phyloP scores from a whole-genome alignment of 2,797 vertebrate species.

The Mus minutoides region DNA sequence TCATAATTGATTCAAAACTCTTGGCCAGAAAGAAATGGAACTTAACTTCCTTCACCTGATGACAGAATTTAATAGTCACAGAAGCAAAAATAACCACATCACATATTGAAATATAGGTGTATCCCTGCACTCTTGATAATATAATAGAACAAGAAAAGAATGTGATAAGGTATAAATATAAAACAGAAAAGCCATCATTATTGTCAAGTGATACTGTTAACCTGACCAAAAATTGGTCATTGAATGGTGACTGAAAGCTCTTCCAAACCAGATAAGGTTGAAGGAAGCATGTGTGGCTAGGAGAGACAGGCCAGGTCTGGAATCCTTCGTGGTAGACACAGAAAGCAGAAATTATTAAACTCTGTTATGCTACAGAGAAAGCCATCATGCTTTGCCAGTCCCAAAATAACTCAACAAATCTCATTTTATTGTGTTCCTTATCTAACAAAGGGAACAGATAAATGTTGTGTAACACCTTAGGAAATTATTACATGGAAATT shows the following conservation, averaged over 20 bases:
- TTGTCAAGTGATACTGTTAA: neutral
- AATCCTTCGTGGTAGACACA: neutral
- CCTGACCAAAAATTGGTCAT: neutral
- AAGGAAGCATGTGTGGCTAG: neutral
- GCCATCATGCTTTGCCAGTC: neutral
- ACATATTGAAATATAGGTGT: neutral
- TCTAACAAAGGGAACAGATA: neutral
- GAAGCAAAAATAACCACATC: neutral
- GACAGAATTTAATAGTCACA: neutral
- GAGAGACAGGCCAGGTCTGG: neutral
- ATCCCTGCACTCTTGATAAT: neutral
- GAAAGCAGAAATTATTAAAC: neutral
- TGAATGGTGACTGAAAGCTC: neutral
- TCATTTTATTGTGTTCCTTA: neutral
- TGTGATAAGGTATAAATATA: neutral
- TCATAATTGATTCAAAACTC: constrained; percentile 27
- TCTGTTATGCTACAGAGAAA: neutral
- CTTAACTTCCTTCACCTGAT: neutral
- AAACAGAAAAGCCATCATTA: constrained; percentile 17
- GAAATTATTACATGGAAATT: constrained; percentile 9
- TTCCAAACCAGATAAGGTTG: neutral
- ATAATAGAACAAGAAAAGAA: neutral
- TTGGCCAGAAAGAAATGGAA: neutral
- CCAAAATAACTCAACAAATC: neutral
- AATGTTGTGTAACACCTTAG: neutral